Base-by-base conservation (phyloP, 1,140 invertebrate genomes). In the Drosophila equinoxialis region DNA sequence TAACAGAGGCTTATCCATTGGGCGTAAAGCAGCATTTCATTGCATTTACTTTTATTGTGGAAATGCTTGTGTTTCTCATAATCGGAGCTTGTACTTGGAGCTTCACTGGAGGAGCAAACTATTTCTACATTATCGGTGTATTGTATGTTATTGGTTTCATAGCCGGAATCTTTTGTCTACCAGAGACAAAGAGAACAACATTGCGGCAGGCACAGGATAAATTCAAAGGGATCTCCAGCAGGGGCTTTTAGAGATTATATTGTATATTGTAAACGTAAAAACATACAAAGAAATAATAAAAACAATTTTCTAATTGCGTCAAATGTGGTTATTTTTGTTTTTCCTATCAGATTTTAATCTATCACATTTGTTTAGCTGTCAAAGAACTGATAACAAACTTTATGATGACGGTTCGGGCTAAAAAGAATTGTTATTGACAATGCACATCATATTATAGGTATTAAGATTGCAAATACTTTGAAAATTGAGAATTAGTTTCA, bases 1-100 rank as follows among this genome's bases (percentile, higher is more conserved):
- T 89, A 0, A 11, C 77, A 6, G 84, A 87, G 13, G 81, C 81
- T 1, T 87, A 68, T 78, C 84, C 84, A 1, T 17, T 89, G 48
- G 68, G 64, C 0, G 80, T 87, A 1, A 87, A 87, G 54, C 80
- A 89, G 41, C 77, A 64, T 39, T 84, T 66, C 13, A 89, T 87
- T 37, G 62, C 48, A 1, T 48, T 70, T 6, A 89, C 84, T 8
- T 87, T 71, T 30, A 69, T 84, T 26, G 64, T 33, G 14, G 84
- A 87, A 58, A 74, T 90, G 68, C 26, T 84, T 1, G 57, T 87
- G 6, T 84, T 51, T 42, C 66, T 87, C 1, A 81, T 89, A 11
- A 78, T 74, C 4, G 6, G 2, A 1, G 11, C 20, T 0, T 64
- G 45, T 26, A 37, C 8, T 70, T 8, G 2, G 2, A 83, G 67